Conservation (phyloP, 2,888 invertebrate genomes). For the Rhagonycha lutea region DNA sequence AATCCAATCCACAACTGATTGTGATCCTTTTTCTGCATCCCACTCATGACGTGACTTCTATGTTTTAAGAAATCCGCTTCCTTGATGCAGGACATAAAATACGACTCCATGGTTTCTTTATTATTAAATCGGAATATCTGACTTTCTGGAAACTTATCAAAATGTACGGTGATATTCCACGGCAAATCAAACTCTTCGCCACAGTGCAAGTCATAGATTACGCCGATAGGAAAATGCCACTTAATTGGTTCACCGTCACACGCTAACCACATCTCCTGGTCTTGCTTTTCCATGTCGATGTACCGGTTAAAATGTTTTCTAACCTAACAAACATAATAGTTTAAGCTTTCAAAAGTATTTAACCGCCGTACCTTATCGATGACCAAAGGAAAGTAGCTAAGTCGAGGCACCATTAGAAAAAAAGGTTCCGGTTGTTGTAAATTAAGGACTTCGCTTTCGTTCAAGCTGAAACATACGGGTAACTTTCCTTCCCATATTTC, state of each 20-base stretch:
- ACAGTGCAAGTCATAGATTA: slow-evolving; percentile 84
- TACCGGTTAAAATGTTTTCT: slow-evolving; percentile 85
- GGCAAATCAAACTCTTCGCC: slow-evolving; percentile 75
- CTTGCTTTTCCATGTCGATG: slow-evolving; percentile 78
- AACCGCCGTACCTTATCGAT: slow-evolving; percentile 80
- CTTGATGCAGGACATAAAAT: slow-evolving; percentile 94
- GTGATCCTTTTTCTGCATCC: slow-evolving; percentile 96
- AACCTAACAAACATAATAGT: slow-evolving; percentile 62
- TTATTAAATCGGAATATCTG: slow-evolving; percentile 84
- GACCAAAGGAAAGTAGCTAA: slow-evolving; percentile 93
- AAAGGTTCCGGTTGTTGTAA: slow-evolving; percentile 90
- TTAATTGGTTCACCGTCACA: slow-evolving; percentile 89
- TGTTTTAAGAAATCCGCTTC: slow-evolving; percentile 99
- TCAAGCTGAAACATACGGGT: slow-evolving; percentile 89
- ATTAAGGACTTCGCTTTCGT: slow-evolving; percentile 86
- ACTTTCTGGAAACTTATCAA: slow-evolving; percentile 91
- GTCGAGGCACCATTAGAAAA: slow-evolving; percentile 90
- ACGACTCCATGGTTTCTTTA: slow-evolving; percentile 88
- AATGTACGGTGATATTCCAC: slow-evolving; percentile 93
- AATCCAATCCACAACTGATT: slow-evolving; percentile 94
- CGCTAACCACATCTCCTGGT: slow-evolving; percentile 93
- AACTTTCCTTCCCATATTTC: slow-evolving; percentile 96
- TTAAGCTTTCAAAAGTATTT: not conserved
- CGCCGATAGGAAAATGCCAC: slow-evolving; percentile 87
- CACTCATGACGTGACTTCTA: slow-evolving; percentile 83